These are phyloP conservation scores for Mesochorus sp. DNA, from an alignment of 2,888 invertebrate genomes.

Conservation along the genomic window DNA sequence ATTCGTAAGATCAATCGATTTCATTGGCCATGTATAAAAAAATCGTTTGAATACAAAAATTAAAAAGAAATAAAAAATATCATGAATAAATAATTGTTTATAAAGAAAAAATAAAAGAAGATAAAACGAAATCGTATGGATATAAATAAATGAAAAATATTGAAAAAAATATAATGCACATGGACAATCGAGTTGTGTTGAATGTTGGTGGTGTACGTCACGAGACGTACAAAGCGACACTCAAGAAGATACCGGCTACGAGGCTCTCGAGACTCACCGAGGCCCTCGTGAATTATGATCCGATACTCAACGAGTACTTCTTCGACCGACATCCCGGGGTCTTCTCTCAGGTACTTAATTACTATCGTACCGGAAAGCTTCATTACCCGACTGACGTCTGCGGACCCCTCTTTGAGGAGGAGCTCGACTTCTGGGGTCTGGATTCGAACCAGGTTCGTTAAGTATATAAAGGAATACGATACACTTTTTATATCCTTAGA, in stretches of 20 bases:
- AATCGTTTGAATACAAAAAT: background rate
- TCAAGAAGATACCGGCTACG: constrained; percentile 98
- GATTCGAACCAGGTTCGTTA: constrained; percentile 96
- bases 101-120: background rate
- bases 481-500: background rate
- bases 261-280: constrained; percentile 96
- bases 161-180: constrained; percentile 89
- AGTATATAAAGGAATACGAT: constrained; percentile 38
- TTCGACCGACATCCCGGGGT: constrained; percentile 99
- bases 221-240: constrained; percentile 97
- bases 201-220: constrained; percentile 99
- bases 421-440: constrained; percentile 99
- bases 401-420: constrained; percentile 99
- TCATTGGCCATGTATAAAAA: constrained; percentile 3
- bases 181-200: constrained; percentile 98
- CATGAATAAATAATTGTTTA: background rate
- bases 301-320: constrained; percentile 99
- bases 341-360: constrained; percentile 98
- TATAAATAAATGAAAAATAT: background rate
- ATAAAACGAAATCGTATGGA: background rate
- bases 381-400: constrained; percentile 99
- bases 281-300: constrained; percentile 99
- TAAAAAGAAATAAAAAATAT: background rate
- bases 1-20: constrained; percentile 41
- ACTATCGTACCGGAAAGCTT: constrained; percentile 98